Conservation (phyloP, 1,140 invertebrate genomes). For the Bombus sylvicola region DNA sequence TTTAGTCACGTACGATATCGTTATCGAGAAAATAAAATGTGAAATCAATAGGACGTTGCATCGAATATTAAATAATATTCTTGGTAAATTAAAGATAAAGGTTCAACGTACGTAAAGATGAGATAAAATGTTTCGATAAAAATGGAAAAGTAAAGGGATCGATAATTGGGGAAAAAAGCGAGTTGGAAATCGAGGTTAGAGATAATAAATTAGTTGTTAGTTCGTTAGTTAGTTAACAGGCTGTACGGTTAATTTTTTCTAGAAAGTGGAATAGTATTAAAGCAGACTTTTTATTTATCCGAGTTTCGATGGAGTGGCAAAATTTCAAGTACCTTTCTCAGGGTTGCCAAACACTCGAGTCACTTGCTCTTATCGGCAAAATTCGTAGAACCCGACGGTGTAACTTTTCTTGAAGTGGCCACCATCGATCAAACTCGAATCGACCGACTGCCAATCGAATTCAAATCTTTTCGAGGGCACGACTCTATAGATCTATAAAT, state of each 20-base stretch:
- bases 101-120: neutral
- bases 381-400: slow-evolving; percentile 53
- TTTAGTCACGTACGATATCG: neutral
- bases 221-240: neutral
- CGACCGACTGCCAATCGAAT: slow-evolving; percentile 58
- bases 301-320: neutral
- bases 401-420: slow-evolving; percentile 53
- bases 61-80: neutral
- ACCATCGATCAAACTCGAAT: slow-evolving; percentile 62
- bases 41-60: too few relatives aligned
- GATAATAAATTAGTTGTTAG: too few relatives aligned
- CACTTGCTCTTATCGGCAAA: slow-evolving; percentile 43
- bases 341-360: slow-evolving; percentile 39
- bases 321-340: slow-evolving; percentile 28
- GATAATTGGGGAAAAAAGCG: too few relatives aligned
- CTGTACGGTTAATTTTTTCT: neutral
- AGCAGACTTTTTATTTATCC: slow-evolving; percentile 10
- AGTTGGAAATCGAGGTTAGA: too few relatives aligned
- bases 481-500: slow-evolving; percentile 35
- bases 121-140: neutral
- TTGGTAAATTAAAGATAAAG: neutral
- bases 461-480: slow-evolving; percentile 49
- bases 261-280: neutral
- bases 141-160: too few relatives aligned
- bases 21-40: neutral